phyloP scores from a whole-genome alignment of 2,797 vertebrate genomes.

The Halcyon badia region DNA sequence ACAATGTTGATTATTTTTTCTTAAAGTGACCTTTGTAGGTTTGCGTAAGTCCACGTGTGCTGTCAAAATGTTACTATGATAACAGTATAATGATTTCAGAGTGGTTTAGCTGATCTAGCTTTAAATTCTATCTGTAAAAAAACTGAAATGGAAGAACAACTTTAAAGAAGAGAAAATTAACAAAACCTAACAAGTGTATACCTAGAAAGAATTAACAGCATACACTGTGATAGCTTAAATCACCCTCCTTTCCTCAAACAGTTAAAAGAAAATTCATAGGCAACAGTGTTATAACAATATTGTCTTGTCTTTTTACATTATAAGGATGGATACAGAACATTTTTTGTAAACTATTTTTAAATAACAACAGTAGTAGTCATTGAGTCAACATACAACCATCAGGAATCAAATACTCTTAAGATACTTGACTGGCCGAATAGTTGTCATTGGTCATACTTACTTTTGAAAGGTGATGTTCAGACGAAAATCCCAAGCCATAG shows the following conservation, averaged over 20 bases:
- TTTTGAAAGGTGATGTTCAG: no score
- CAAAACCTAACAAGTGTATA: neutral
- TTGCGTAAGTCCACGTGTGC: no score
- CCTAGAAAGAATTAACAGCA: neutral
- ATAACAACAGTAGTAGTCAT: neutral
- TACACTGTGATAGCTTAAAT: neutral
- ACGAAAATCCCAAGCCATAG: no score
- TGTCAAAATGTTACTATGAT: no score
- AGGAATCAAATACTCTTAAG: neutral
- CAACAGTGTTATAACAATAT: no score
- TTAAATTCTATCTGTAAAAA: neutral
- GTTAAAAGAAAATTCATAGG: neutral
- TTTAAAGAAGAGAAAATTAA: neutral
- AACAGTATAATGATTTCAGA: no score
- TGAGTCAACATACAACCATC: accelerated
- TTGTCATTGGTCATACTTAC: neutral
- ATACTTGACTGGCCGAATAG: neutral
- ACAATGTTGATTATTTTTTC: no score
- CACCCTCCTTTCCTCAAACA: neutral
- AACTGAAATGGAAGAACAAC: neutral
- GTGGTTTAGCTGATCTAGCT: no score
- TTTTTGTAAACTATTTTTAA: neutral
- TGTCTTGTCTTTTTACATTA: neutral
- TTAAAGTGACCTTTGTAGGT: no score
- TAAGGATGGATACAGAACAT: neutral